These are phyloP conservation scores for Nomada hirtipes DNA, from an alignment of 2,888 invertebrate species.

Conservation along the genomic window DNA sequence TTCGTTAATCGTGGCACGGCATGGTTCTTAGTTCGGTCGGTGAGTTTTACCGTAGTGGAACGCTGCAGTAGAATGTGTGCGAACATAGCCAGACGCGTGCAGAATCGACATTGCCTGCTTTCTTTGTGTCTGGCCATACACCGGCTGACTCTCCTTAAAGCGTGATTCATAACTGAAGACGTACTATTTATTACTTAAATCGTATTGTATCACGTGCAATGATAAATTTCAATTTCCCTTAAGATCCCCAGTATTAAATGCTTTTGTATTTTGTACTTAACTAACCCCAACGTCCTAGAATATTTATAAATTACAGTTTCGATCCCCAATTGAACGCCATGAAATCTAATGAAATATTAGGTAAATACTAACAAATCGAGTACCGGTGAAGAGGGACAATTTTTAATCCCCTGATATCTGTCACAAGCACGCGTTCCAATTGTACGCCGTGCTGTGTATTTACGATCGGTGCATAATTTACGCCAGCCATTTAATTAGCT, in stretches of 20 bases:
- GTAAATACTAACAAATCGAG: neutral
- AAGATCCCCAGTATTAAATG: too few species aligned
- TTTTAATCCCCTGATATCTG: slow-evolving; percentile 9
- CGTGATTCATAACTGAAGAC: too few species aligned
- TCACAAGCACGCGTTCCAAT: neutral
- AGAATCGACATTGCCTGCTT: neutral
- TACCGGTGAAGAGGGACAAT: neutral
- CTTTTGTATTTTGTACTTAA: too few species aligned
- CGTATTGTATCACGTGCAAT: too few species aligned
- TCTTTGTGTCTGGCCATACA: neutral
- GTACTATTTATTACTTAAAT: too few species aligned
- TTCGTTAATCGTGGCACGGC: too few species aligned
- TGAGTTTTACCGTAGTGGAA: neutral
- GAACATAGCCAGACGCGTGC: neutral
- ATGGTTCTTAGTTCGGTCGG: neutral
- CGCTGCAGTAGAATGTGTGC: neutral
- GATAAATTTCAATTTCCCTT: too few species aligned
- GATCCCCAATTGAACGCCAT: too few species aligned
- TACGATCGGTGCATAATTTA: slow-evolving; percentile 20
- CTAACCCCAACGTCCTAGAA: too few species aligned
- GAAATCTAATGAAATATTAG: neutral
- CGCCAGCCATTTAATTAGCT: slow-evolving; percentile 14
- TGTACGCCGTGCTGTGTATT: neutral
- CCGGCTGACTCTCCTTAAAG: neutral
- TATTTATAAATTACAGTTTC: too few species aligned